These are phyloP conservation scores for Abramis brama DNA, from an alignment of 2,113 vertebrate species.

Conservation along the genomic window DNA sequence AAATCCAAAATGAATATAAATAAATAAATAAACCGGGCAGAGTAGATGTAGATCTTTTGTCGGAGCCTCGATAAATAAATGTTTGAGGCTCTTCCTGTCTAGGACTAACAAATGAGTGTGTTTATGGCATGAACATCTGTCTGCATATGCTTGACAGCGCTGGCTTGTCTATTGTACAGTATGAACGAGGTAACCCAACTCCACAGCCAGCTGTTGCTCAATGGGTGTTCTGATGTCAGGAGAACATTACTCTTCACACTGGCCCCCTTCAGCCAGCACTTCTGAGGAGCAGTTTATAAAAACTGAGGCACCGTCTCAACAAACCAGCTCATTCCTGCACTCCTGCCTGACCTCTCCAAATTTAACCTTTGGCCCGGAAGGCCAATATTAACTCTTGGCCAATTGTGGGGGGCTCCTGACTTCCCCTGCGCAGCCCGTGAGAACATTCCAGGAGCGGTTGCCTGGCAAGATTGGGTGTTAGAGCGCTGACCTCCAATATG, in stretches of 20 bases:
- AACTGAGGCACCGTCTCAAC: slow-evolving; percentile 52
- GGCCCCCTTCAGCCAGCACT: slow-evolving; percentile 50
- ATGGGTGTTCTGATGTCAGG: slow-evolving; percentile 56
- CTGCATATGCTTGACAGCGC: slow-evolving; percentile 52
- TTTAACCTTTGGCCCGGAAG: slow-evolving; percentile 69
- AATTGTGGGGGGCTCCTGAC: slow-evolving; percentile 60
- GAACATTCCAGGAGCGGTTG: slow-evolving; percentile 67
- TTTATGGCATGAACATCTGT: slow-evolving; percentile 59
- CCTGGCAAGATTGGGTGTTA: slow-evolving; percentile 61
- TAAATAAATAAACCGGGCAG: no score
- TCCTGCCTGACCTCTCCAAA: slow-evolving; percentile 65
- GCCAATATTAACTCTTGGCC: slow-evolving; percentile 68
- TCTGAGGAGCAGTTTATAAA: slow-evolving; percentile 58
- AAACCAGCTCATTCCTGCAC: slow-evolving; percentile 59
- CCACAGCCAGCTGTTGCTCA: slow-evolving; percentile 59
- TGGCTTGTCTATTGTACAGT: slow-evolving; percentile 59
- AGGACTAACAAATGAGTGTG: slow-evolving; percentile 40
- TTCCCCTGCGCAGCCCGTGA: slow-evolving; percentile 61
- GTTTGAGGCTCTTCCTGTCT: slow-evolving; percentile 41
- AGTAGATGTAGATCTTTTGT: slow-evolving; percentile 4
- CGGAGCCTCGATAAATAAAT: slow-evolving; percentile 46
- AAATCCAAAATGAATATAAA: background rate
- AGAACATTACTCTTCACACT: slow-evolving; percentile 57
- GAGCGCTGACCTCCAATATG: slow-evolving; percentile 65
- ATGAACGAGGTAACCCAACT: slow-evolving; percentile 57